These are phyloP conservation scores for Elephantulus edwardii DNA, from an alignment of 2,113 vertebrate genomes.

Conservation along the genomic window DNA sequence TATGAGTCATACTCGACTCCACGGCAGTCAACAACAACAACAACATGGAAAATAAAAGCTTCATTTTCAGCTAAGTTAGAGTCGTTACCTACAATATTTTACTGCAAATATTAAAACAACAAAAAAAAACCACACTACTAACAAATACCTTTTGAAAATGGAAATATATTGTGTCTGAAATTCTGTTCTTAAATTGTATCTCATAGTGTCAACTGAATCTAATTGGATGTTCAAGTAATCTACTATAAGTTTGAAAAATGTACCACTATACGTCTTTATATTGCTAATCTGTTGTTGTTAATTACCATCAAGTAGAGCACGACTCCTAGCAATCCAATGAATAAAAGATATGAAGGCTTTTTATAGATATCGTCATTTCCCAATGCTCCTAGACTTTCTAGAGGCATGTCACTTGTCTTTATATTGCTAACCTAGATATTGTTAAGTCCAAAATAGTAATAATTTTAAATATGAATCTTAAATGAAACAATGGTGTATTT, in stretches of 20 bases:
- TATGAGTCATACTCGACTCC: no score
- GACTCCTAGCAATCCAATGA: no score
- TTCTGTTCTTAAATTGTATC: conserved; percentile 69
- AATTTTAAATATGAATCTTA: conserved; percentile 63
- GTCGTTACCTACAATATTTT: conserved; percentile 81
- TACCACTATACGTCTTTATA: conserved; percentile 76
- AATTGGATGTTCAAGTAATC: conserved; percentile 74
- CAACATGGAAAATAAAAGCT: conserved; percentile 78
- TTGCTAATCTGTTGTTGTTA: no score
- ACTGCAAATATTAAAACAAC: conserved; percentile 70
- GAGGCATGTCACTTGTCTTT: no score
- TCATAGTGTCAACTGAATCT: conserved; percentile 58
- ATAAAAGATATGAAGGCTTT: no score
- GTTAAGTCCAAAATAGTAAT: conserved; percentile 54
- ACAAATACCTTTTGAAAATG: conserved; percentile 78
- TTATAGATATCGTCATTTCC: no score
- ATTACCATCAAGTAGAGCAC: no score
- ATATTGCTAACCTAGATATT: conserved; percentile 79
- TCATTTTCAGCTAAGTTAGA: conserved; percentile 78
- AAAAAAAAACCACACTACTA: conserved; percentile 60
- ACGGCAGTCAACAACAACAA: no score
- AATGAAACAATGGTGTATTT: conserved; percentile 71
- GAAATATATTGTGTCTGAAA: conserved; percentile 60
- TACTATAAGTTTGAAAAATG: conserved; percentile 79
- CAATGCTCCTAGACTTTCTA: no score